Percentiles rank a stretch among this genome's conserved stretches.
Conservation (phyloP, 2,888 invertebrate species). For the Galerucella nymphaeae region DNA sequence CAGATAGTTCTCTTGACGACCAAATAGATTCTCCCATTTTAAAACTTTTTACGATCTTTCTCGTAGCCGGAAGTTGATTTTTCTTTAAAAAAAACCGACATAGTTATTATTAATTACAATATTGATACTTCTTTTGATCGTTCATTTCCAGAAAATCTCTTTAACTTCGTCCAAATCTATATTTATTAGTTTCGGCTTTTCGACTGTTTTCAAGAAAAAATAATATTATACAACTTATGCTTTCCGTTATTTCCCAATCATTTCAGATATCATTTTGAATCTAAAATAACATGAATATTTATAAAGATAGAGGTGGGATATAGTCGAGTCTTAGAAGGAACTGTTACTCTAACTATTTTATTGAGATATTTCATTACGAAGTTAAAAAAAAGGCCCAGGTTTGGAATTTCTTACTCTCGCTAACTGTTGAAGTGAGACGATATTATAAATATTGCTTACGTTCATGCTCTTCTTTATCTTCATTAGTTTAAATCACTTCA, state of each 20-base stretch:
- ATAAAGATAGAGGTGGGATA: neutral
- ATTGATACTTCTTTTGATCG: neutral
- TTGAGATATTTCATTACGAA: neutral
- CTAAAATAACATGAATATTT: neutral
- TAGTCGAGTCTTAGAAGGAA: neutral
- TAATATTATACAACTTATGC: neutral
- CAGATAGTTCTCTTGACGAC: no score
- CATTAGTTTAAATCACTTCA: no score
- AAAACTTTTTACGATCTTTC: neutral
- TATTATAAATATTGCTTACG: no score
- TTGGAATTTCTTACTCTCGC: no score
- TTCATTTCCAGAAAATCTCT: neutral
- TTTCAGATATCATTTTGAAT: conserved; percentile 13
- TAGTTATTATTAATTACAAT: neutral
- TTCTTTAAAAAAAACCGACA: neutral
- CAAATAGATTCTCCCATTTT: no score
- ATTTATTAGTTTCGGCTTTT: neutral
- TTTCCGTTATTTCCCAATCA: conserved; percentile 14
- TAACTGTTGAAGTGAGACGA: neutral
- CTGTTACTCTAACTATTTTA: neutral
- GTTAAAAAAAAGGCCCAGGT: no score
- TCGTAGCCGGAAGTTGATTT: neutral
- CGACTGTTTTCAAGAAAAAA: neutral
- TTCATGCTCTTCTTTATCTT: no score
- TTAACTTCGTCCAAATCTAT: neutral